Conservation (phyloP, 2,888 invertebrate species). For the Cremastinae sp. region DNA sequence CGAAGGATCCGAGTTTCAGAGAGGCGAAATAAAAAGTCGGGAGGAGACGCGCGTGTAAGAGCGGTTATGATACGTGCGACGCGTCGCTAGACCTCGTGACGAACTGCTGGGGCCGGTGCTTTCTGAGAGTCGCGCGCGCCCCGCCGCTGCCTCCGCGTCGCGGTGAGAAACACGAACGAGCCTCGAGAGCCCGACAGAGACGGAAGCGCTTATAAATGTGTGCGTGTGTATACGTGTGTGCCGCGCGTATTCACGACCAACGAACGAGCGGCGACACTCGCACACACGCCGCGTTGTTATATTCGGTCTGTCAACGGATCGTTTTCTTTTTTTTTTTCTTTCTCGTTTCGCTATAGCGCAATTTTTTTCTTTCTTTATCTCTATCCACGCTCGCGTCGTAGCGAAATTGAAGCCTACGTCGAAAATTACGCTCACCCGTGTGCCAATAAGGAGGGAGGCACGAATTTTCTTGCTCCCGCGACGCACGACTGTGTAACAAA, state of each 20-base stretch:
- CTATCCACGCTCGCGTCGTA: background rate
- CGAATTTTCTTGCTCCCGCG: constrained; percentile 25
- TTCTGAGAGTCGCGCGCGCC: constrained; percentile 58
- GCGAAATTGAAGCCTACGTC: constrained; percentile 19
- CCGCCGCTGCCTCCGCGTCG: constrained; percentile 50
- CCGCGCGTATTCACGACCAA: constrained; percentile 24
- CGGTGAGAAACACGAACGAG: constrained; percentile 57
- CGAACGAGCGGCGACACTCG: constrained; percentile 49
- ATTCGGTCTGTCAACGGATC: constrained; percentile 41
- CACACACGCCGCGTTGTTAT: constrained; percentile 15
- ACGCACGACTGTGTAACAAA: background rate
- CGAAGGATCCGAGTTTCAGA: background rate
- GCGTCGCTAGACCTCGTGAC: constrained; percentile 62
- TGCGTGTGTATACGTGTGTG: constrained; percentile 19
- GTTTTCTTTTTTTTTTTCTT: constrained; percentile 11
- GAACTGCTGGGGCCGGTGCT: constrained; percentile 61
- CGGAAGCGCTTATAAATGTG: constrained; percentile 39
- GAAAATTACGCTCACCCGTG: background rate
- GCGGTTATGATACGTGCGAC: constrained; percentile 57
- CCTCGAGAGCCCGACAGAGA: constrained; percentile 40
- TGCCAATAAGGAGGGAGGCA: background rate
- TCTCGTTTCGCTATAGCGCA: too few relatives aligned
- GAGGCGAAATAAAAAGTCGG: constrained; percentile 20
- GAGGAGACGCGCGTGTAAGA: constrained; percentile 48
- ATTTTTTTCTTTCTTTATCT: constrained; percentile 46